Conservation (phyloP, 2,113 vertebrate genomes). For the Proteles cristata region DNA sequence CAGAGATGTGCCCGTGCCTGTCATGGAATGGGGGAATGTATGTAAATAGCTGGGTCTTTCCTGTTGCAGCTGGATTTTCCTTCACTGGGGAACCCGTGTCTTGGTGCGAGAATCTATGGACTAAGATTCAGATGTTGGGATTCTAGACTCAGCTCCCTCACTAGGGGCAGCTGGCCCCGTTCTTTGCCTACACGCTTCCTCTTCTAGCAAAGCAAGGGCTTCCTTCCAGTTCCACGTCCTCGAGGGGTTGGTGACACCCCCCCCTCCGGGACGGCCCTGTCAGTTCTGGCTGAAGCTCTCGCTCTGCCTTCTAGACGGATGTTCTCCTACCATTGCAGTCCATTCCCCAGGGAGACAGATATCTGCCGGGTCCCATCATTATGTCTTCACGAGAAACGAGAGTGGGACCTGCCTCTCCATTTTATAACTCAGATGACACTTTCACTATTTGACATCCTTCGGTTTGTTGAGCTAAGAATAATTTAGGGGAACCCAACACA, state of each 20-base stretch:
- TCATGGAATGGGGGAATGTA: fast-evolving
- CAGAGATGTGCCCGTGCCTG: fast-evolving
- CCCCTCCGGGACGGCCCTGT: fast-evolving
- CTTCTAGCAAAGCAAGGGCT: not conserved
- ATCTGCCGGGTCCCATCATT: not conserved
- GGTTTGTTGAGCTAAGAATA: not conserved
- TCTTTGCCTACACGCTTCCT: not conserved
- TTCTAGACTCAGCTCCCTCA: not conserved
- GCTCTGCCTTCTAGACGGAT: fast-evolving
- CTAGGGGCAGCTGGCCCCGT: fast-evolving
- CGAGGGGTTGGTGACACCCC: fast-evolving
- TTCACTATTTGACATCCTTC: not conserved
- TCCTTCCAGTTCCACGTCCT: not conserved
- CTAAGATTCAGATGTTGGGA: fast-evolving
- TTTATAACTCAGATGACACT: not conserved
- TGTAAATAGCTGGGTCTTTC: fast-evolving
- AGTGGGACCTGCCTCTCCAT: not conserved
- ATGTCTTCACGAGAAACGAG: not conserved
- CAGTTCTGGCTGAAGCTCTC: fast-evolving
- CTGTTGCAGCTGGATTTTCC: not conserved
- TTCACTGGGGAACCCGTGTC: not conserved
- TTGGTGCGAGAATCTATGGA: fast-evolving
- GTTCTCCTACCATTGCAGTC: fast-evolving
- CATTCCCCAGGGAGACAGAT: not conserved
- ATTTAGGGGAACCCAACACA: not conserved